These are phyloP conservation scores for Dreissena polymorpha DNA, from an alignment of 1,140 invertebrate species.

Conservation along the genomic window DNA sequence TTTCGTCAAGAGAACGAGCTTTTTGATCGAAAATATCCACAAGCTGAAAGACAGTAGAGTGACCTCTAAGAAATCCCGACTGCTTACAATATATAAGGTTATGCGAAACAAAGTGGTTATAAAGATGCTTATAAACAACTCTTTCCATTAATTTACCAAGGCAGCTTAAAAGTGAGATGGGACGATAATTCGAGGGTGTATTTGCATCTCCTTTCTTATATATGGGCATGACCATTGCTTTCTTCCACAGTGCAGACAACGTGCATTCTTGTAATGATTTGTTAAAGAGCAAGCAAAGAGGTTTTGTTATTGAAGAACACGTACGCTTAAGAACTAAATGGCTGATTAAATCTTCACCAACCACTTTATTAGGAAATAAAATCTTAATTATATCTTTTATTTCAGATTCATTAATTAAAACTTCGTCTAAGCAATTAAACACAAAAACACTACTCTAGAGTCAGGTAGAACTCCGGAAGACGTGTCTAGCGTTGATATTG, in stretches of 20 bases:
- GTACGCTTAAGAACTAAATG: neutral
- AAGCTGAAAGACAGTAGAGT: neutral
- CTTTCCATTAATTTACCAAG: conserved; percentile 1
- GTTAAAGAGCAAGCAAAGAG: neutral
- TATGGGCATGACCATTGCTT: neutral
- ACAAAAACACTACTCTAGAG: too few species aligned
- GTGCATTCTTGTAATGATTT: neutral
- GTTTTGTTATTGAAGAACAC: neutral
- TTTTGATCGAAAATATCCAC: too few species aligned
- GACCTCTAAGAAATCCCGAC: neutral
- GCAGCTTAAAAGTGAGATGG: conserved; percentile 26
- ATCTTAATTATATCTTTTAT: neutral
- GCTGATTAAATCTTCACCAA: neutral
- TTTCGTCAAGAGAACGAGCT: too few species aligned
- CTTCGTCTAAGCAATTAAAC: neutral
- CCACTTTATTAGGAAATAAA: too few species aligned
- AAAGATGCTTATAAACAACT: neutral
- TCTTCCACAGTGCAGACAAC: neutral
- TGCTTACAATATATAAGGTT: neutral
- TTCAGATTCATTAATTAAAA: neutral
- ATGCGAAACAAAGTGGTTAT: neutral
- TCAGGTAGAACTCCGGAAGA: too few species aligned
- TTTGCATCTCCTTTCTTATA: neutral
- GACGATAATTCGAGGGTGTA: neutral
- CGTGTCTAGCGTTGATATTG: neutral